These are phyloP conservation scores for Volucella inflata DNA, from an alignment of 2,888 invertebrate genomes.

Conservation along the genomic window DNA sequence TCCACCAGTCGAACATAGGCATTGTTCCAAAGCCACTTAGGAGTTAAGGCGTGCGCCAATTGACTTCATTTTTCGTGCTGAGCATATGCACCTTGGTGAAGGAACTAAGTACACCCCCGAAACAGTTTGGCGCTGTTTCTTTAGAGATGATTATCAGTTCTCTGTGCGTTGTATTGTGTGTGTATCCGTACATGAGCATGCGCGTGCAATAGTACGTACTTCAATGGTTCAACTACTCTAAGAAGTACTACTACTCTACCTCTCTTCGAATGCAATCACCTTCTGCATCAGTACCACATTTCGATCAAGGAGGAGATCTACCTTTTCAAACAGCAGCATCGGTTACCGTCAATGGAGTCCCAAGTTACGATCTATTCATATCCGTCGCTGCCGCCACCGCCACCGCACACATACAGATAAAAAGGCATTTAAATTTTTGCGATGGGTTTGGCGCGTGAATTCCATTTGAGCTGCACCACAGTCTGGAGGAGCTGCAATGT, in stretches of 20 bases:
- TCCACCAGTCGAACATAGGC: conserved; percentile 41
- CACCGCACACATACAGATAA: conserved; percentile 15
- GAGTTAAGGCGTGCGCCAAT: conserved; percentile 68
- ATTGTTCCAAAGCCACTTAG: conserved; percentile 68
- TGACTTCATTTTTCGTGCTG: conserved; percentile 64
- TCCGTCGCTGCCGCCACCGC: neutral
- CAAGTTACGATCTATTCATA: neutral
- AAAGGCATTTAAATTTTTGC: conserved; percentile 69
- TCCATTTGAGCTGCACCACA: conserved; percentile 56
- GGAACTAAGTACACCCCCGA: neutral
- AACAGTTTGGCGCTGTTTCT: conserved; percentile 39
- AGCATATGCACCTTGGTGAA: conserved; percentile 48
- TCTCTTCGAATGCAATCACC: conserved; percentile 46
- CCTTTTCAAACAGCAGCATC: conserved; percentile 22
- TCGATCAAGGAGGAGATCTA: conserved; percentile 20
- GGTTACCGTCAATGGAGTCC: conserved; percentile 56
- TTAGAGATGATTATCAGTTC: conserved; percentile 55
- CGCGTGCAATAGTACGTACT: conserved; percentile 32
- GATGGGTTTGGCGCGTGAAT: conserved; percentile 71
- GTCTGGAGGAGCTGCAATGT: conserved; percentile 6
- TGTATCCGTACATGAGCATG: conserved; percentile 15
- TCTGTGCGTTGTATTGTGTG: too few relatives aligned
- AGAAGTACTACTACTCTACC: conserved; percentile 46
- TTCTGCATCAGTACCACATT: conserved; percentile 49
- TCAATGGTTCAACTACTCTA: conserved; percentile 36